Percentiles rank a stretch among this genome's conserved stretches.
Conservation (phyloP, 2,888 invertebrate genomes). For the Pammene aurita region DNA sequence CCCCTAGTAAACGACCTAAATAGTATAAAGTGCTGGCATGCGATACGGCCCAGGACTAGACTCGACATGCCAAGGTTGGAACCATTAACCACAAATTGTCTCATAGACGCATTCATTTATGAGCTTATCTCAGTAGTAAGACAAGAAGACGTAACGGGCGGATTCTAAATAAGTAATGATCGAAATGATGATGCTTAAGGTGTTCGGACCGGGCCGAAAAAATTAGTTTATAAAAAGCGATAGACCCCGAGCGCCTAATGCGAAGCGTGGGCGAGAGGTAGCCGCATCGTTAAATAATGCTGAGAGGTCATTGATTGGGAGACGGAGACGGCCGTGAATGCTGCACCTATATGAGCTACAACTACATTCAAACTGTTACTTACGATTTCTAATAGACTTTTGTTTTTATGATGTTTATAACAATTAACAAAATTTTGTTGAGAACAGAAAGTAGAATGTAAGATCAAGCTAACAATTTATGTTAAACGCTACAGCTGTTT, state of each 20-base stretch:
- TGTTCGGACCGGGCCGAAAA: conserved; percentile 57
- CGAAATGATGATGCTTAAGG: conserved; percentile 51
- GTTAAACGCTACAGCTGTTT: conserved; percentile 61
- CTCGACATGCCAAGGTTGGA: conserved; percentile 78
- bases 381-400: conserved; percentile 17
- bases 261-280: conserved; percentile 72
- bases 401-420: conserved; percentile 2
- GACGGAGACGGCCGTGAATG: conserved; percentile 55
- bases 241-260: conserved; percentile 57
- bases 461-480: conserved; percentile 3
- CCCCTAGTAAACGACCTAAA: conserved; percentile 62
- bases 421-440: not conserved
- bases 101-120: conserved; percentile 52
- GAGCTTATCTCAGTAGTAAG: conserved; percentile 33
- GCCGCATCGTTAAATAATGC: conserved; percentile 69
- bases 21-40: conserved; percentile 61
- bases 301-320: conserved; percentile 77
- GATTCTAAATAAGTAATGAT: conserved; percentile 50
- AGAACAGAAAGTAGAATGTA: conserved; percentile 1
- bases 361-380: conserved; percentile 51
- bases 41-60: conserved; percentile 72
- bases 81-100: conserved; percentile 76
- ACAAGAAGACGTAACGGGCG: conserved; percentile 32
- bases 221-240: conserved; percentile 62
- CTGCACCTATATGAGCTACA: conserved; percentile 47